Evolutionary conservation across 2,797 vertebrate species (phyloP).

Genomic region (Cephalopachus bancanus): DNA sequence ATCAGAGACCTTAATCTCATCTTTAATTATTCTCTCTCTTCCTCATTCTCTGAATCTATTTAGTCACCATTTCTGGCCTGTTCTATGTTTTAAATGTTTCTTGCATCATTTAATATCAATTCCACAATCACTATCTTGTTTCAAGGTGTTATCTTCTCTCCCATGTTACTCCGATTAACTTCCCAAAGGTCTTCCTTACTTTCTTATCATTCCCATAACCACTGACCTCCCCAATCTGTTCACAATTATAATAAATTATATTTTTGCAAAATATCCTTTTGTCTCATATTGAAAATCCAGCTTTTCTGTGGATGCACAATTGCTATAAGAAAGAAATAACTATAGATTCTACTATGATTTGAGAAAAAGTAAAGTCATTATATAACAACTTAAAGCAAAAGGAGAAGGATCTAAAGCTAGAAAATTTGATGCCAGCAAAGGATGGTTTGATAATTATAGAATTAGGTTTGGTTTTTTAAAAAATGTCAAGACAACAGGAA

Average conservation of each 20-base stretch:
- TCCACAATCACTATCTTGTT: not conserved
- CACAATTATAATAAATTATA: no score
- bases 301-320: not conserved
- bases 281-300: not conserved
- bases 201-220: not conserved
- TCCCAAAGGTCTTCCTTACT: not conserved
- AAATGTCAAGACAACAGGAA: no score
- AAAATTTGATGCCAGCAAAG: no score
- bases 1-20: not conserved
- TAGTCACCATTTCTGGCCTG: not conserved
- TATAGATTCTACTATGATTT: no score
- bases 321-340: no score
- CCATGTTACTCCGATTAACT: not conserved
- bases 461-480: no score
- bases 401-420: no score
- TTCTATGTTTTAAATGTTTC: not conserved
- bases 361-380: no score
- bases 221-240: not conserved
- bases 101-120: not conserved
- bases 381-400: no score
- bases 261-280: not conserved
- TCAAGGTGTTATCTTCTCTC: not conserved
- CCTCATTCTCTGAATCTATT: not conserved
- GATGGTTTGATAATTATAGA: no score
- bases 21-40: not conserved